Evolutionary conservation across 1,140 invertebrate genomes (phyloP).

Genomic region (Atta cephalotes): DNA sequence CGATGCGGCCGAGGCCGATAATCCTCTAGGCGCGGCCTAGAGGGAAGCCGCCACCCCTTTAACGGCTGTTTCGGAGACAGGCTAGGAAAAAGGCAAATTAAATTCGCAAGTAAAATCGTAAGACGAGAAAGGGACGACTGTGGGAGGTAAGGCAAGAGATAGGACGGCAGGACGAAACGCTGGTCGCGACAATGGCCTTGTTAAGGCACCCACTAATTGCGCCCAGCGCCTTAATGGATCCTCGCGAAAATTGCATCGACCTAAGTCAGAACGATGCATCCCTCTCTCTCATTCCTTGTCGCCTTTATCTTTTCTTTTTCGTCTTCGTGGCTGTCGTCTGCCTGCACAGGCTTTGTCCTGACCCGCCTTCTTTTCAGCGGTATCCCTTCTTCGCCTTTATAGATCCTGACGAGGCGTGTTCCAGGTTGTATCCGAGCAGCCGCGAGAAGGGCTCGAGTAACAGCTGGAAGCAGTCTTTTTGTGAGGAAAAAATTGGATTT

Average conservation of each 20-base stretch:
- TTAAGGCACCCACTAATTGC: conserved; percentile 80
- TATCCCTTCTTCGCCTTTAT: conserved; percentile 36
- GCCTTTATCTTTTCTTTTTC: conserved; percentile 25
- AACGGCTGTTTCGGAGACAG: conserved; percentile 62
- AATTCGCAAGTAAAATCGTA: conserved; percentile 76
- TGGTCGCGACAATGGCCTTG: conserved; percentile 78
- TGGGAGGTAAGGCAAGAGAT: conserved; percentile 7
- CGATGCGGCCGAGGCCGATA: conserved; percentile 73
- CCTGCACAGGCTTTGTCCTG: conserved; percentile 40
- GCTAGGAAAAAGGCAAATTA: conserved; percentile 75
- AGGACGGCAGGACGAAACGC: conserved; percentile 37
- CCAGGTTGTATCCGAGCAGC: conserved; percentile 9
- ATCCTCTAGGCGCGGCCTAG: conserved; percentile 58
- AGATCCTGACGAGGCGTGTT: conserved; percentile 36
- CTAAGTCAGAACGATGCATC: conserved; percentile 66
- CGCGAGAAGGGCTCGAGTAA: conserved; percentile 21
- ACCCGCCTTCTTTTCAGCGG: conserved; percentile 7
- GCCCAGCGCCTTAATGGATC: conserved; percentile 78
- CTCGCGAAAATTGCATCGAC: conserved; percentile 79
- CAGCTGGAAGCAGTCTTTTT: conserved; percentile 43
- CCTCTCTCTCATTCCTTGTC: conserved; percentile 24
- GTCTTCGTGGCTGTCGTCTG: conserved; percentile 36
- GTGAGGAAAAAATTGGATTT: conserved; percentile 56
- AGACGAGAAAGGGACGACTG: conserved; percentile 1
- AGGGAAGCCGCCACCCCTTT: conserved; percentile 70